These are phyloP conservation scores for Cheirogaleus major DNA, from an alignment of 2,797 vertebrate genomes.

Conservation along the genomic window DNA sequence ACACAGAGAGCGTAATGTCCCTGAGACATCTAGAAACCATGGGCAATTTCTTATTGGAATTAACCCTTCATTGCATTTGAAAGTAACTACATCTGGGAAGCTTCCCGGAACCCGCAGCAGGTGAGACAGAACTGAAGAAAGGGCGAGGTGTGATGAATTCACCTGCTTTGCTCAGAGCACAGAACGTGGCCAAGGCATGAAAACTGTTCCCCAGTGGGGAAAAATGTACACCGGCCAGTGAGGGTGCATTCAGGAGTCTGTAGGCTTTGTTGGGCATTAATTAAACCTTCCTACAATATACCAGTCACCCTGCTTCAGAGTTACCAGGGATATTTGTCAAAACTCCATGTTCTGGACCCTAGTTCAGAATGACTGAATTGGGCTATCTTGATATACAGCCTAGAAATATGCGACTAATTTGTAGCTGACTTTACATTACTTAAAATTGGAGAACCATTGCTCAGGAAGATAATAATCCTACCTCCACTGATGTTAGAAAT, in stretches of 20 bases:
- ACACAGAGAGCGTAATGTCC: too few relatives aligned
- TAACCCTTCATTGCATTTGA: neutral
- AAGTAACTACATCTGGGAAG: neutral
- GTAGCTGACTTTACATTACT: neutral
- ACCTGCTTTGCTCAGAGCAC: neutral
- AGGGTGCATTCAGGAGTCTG: neutral
- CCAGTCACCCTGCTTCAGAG: neutral
- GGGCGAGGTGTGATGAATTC: neutral
- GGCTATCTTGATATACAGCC: neutral
- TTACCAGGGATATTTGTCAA: neutral
- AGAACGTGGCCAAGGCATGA: neutral
- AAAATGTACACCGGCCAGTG: fast-evolving
- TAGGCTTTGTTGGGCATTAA: neutral
- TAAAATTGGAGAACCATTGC: neutral
- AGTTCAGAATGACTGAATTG: neutral
- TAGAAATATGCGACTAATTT: neutral
- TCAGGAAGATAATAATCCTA: neutral
- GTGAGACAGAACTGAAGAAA: neutral
- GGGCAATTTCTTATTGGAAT: neutral
- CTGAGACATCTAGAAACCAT: neutral
- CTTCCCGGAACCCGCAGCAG: neutral
- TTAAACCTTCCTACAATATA: neutral
- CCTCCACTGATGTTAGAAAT: neutral
- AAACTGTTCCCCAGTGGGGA: neutral
- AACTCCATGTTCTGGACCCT: neutral